Base-by-base conservation (phyloP, 1,140 invertebrate species). In the Aplysia californica region DNA sequence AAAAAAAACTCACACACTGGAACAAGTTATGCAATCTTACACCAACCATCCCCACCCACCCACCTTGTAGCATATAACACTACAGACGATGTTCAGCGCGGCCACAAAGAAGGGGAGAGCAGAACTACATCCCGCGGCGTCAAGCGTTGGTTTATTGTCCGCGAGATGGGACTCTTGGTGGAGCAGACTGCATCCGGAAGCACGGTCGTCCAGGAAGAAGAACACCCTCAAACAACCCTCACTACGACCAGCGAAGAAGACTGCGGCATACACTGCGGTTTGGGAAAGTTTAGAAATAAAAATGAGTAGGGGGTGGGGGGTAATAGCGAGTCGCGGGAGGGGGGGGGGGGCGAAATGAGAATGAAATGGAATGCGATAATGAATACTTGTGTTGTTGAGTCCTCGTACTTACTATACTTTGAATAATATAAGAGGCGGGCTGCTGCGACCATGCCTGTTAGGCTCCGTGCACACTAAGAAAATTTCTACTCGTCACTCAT, bases 21-120 rank as follows among this genome's bases (percentile, higher is more conserved):
- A 10, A 15, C 44, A 50, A 15, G 44, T 50, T n/a, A 15, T 50
- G 10, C 44, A 50, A 50, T 50, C 44, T n/a, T n/a, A 10, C 44
- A 15, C 44, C 44, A 10, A 10, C 44, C 44, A 50, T n/a, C 44
- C 44, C 44, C 44, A 50, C 44, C 44, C 44, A 50, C 10, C n/a
- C 44, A 50, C 44, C 44, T 50, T 85, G 65, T 75, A 88, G 64
- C 86, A 86, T 2, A 79, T 26, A 23, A 82, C 41, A 50, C 75
- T 79, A 0, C 75, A 69, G 0, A 80, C 1, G 3, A 83, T 76
- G 35, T 80, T 82, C 0, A 78, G 21, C 5, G 77, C 15, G 3
- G 82, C 79, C 2, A 79, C 70, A 20, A 79, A 35, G n/a, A 82
- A 73, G 1, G 82, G 82, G 4, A 79, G 39, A 44, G 56, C 74